These are phyloP conservation scores for Gallirallus australis DNA, from an alignment of 2,797 vertebrate species.

Conservation along the genomic window DNA sequence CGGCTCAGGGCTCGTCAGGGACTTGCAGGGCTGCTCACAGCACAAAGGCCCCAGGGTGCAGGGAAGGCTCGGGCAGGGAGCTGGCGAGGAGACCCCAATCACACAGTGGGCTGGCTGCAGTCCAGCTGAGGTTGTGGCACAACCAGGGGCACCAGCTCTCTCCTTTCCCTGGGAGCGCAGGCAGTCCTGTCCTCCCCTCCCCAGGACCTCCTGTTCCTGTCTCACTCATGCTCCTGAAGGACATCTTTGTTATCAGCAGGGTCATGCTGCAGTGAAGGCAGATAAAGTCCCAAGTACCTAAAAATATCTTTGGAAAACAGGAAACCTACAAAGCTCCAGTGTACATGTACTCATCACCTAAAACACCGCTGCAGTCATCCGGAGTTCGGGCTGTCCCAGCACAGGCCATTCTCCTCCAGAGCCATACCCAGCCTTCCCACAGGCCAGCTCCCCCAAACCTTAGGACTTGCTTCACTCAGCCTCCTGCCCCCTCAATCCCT, in stretches of 20 bases:
- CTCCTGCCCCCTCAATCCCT: neutral
- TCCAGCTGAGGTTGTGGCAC: fast-evolving
- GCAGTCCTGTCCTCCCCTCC: neutral
- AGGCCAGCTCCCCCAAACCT: neutral
- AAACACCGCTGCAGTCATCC: neutral
- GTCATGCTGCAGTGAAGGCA: neutral
- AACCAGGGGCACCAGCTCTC: neutral
- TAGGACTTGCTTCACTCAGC: neutral
- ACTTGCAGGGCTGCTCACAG: neutral
- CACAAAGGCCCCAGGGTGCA: neutral
- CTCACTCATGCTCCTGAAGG: neutral
- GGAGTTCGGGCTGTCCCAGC: neutral
- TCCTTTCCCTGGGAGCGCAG: neutral
- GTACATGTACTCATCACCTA: neutral
- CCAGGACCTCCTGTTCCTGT: neutral
- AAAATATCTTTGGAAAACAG: neutral
- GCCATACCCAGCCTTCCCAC: neutral
- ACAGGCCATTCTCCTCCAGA: neutral
- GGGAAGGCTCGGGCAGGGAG: neutral
- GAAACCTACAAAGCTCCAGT: neutral
- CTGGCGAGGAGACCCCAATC: neutral
- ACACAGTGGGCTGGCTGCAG: neutral
- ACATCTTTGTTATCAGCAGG: neutral
- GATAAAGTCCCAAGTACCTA: neutral
- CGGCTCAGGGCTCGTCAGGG: neutral